phyloP scores from a whole-genome alignment of 2,113 vertebrate genomes.

The Callopanchax toddi region DNA sequence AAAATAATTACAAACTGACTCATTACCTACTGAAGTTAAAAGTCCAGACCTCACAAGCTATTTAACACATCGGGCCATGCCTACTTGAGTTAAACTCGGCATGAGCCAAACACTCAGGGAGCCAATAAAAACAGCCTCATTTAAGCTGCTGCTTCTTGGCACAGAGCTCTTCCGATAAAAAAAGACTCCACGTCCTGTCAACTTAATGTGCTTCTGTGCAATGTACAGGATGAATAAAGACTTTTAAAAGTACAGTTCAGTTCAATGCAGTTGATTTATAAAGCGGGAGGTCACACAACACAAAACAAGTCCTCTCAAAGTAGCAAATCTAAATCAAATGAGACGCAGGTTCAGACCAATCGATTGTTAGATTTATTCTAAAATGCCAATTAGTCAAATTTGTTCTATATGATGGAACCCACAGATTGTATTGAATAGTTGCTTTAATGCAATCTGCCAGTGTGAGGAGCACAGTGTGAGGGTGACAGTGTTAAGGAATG shows the following conservation, averaged over 20 bases:
- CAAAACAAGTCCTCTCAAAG: too few relatives aligned
- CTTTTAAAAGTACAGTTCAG: conserved; percentile 9
- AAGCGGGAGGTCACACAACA: too few relatives aligned
- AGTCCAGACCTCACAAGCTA: conserved; percentile 56
- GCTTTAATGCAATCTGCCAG: too few relatives aligned
- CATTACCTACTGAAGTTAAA: conserved; percentile 40
- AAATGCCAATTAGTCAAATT: too few relatives aligned
- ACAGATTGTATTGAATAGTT: too few relatives aligned
- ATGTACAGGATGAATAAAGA: conserved; percentile 29
- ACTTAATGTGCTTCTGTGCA: conserved; percentile 21
- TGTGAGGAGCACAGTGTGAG: too few relatives aligned
- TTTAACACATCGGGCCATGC: conserved; percentile 54
- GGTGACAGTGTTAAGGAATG: too few relatives aligned
- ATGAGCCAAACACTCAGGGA: conserved; percentile 51
- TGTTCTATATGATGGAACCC: too few relatives aligned
- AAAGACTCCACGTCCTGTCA: conserved; percentile 42
- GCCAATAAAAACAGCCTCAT: conserved; percentile 67
- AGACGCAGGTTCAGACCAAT: too few relatives aligned
- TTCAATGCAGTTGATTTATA: too few relatives aligned
- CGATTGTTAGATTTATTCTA: too few relatives aligned
- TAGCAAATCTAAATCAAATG: too few relatives aligned
- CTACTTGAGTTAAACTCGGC: conserved; percentile 47
- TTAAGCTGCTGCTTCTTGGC: conserved; percentile 50
- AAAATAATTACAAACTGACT: conserved; percentile 49
- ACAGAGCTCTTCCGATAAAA: conserved; percentile 37